phyloP scores from a whole-genome alignment of 1,140 invertebrate species.

The Nasonia giraulti region DNA sequence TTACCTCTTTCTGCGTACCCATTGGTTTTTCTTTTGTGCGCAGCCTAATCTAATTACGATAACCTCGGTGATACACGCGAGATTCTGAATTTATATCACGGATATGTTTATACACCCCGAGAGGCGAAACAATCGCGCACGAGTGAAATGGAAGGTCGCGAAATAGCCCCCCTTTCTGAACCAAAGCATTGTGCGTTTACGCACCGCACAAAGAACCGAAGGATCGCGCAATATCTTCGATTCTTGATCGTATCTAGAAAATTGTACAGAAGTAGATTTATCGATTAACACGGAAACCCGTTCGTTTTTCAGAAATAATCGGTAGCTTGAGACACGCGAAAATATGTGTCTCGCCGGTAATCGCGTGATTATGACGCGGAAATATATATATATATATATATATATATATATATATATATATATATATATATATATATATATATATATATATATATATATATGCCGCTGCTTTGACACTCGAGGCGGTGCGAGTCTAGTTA shows the following conservation, averaged over 20 bases:
- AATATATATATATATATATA: not conserved
- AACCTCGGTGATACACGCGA: not conserved
- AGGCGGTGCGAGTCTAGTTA: not conserved
- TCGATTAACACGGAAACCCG: not conserved
- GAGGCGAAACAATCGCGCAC: not conserved
- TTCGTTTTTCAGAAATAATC: conserved; percentile 13
- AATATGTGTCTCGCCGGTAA: not conserved
- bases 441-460: too few species aligned
- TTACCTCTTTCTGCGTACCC: not conserved
- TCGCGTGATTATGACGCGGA: not conserved
- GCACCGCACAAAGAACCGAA: not conserved
- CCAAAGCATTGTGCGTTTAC: not conserved
- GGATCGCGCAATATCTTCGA: not conserved
- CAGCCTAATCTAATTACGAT: not conserved
- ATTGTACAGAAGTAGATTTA: not conserved
- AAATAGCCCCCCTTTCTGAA: not conserved
- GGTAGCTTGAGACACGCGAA: not conserved
- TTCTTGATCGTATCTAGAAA: too few species aligned
- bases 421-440: too few species aligned
- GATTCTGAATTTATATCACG: not conserved
- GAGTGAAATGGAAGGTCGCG: not conserved
- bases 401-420: too few species aligned
- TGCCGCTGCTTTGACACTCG: not conserved
- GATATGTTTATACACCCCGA: conserved; percentile 17
- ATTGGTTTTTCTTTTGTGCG: too few species aligned